phyloP scores from a whole-genome alignment of 2,113 vertebrate species.

The Azemiops feae region DNA sequence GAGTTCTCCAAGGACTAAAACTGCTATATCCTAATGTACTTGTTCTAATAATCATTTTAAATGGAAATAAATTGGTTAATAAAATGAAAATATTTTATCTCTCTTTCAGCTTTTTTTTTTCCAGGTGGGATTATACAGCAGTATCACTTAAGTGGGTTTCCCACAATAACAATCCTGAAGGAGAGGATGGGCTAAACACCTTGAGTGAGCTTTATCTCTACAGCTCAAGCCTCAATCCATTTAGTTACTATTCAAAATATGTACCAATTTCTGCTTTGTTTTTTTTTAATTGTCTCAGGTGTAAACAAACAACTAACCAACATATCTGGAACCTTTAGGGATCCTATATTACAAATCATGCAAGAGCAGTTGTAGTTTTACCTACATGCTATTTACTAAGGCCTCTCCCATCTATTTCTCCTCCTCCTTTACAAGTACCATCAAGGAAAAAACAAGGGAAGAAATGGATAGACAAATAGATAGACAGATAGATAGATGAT shows the following conservation, averaged over 20 bases:
- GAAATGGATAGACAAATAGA: neutral
- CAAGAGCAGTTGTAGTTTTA: neutral
- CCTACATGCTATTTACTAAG: neutral
- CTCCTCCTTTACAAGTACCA: neutral
- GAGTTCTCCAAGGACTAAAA: slow-evolving; percentile 28
- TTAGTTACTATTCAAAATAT: neutral
- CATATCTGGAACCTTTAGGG: neutral
- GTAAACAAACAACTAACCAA: neutral
- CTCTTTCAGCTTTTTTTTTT: neutral
- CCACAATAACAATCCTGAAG: neutral
- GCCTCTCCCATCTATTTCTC: neutral
- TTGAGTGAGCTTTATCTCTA: neutral
- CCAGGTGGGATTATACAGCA: neutral
- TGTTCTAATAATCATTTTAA: neutral
- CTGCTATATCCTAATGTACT: neutral
- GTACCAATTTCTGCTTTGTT: neutral
- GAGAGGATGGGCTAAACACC: neutral
- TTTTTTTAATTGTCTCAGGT: neutral
- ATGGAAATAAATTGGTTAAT: neutral
- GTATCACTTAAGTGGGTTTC: neutral
- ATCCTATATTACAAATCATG: neutral
- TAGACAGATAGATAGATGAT: too few relatives aligned
- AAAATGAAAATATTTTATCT: neutral
- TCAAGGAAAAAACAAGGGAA: neutral
- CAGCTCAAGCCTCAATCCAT: neutral